A percentile compares a stretch with the other conserved stretches of the same genome.
phyloP scores from a whole-genome alignment of 2,797 vertebrate species.

The Nyctalus aviator region DNA sequence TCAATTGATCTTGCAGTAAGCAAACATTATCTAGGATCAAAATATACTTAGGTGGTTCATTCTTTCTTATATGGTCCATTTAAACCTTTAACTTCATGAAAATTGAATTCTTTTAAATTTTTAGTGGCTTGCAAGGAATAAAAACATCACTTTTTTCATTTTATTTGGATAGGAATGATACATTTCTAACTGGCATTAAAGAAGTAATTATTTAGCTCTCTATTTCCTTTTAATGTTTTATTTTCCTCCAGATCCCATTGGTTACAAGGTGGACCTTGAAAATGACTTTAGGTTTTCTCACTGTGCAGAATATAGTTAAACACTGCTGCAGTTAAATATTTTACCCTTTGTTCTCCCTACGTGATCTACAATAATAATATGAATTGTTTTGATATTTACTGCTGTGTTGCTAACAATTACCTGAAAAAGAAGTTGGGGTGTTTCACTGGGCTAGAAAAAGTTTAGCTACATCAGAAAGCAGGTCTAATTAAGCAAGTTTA shows the following conservation, averaged over 20 bases:
- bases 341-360: too few relatives aligned
- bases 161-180: background rate
- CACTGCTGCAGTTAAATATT: too few relatives aligned
- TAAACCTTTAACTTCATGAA: background rate
- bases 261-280: background rate
- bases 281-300: too few relatives aligned
- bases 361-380: too few relatives aligned
- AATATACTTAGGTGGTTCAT: background rate
- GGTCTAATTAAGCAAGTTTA: too few relatives aligned
- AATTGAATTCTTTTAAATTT: conserved; percentile 5
- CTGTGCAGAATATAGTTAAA: too few relatives aligned
- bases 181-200: background rate
- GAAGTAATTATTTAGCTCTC: background rate
- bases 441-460: too few relatives aligned
- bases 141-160: background rate
- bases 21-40: background rate
- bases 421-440: too few relatives aligned
- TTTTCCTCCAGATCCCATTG: background rate
- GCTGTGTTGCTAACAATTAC: too few relatives aligned
- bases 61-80: background rate
- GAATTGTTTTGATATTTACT: too few relatives aligned
- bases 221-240: conserved; percentile 21
- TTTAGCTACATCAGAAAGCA: too few relatives aligned
- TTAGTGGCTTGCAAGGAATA: background rate
- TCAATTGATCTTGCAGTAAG: background rate